Evolutionary conservation across 2,113 vertebrate species (phyloP).

Genomic region (Acrocephalus kingi): DNA sequence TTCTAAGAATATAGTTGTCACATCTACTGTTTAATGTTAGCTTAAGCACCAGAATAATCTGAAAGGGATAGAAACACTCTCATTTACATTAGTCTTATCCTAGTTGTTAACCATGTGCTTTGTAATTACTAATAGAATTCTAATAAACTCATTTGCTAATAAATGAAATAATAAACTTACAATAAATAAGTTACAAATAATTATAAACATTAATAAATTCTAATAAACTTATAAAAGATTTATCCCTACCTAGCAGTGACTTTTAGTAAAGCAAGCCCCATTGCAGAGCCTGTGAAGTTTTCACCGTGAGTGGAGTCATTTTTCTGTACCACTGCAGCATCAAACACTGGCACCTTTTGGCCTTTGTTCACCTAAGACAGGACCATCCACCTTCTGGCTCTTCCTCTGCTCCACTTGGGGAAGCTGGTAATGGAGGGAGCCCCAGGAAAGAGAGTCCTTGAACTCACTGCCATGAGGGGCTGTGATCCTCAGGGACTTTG

Average conservation of each 20-base stretch:
- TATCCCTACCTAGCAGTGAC: neutral
- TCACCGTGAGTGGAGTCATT: neutral
- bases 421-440: neutral
- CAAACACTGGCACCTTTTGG: neutral
- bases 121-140: neutral
- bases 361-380: neutral
- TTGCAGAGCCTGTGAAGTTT: neutral
- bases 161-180: neutral
- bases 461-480: neutral
- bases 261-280: neutral
- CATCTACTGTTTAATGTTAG: neutral
- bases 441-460: neutral
- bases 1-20: neutral
- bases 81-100: neutral
- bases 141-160: neutral
- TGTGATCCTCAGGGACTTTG: neutral
- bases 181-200: no score
- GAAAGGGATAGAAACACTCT: neutral
- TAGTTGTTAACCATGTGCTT: neutral
- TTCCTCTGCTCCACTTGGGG: neutral
- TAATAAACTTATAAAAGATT: neutral
- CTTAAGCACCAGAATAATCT: neutral
- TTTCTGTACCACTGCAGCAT: neutral
- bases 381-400: neutral
- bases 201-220: no score